A percentile compares a stretch with the other conserved stretches of the same genome.
phyloP scores from a whole-genome alignment of 2,113 vertebrate genomes.

The Anser brachyrhynchus region DNA sequence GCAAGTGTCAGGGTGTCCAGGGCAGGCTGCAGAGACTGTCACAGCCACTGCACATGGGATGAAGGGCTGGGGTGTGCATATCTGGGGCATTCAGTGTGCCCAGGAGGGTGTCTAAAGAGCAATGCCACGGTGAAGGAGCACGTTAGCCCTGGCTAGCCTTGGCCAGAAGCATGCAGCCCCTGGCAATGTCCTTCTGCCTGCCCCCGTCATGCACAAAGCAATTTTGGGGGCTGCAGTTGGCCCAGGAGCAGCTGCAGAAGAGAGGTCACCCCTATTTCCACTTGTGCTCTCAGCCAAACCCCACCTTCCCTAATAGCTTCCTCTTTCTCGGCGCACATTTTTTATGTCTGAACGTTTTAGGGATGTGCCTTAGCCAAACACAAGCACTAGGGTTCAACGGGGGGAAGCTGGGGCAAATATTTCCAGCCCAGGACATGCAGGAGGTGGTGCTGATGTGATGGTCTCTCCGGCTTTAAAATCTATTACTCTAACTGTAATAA shows the following conservation, averaged over 20 bases:
- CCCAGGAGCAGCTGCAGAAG: not conserved
- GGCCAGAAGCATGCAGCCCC: not conserved
- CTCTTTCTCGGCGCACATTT: not conserved
- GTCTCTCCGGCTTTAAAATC: not conserved
- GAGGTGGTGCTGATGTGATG: not conserved
- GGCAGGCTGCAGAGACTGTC: not conserved
- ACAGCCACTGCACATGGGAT: not conserved
- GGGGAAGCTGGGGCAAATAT: not conserved
- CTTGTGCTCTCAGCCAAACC: not conserved
- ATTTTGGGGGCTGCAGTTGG: not conserved
- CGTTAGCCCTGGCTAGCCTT: fast-evolving
- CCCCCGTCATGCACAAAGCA: not conserved
- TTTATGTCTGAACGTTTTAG: not conserved
- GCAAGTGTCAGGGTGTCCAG: not conserved
- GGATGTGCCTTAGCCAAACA: not conserved
- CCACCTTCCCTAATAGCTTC: not conserved
- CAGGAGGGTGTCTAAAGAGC: not conserved
- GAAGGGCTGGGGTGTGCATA: not conserved
- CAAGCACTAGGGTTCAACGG: not conserved
- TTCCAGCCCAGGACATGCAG: not conserved
- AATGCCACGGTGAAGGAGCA: not conserved
- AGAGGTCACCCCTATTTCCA: not conserved
- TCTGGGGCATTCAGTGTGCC: not conserved
- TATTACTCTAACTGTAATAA: not conserved
- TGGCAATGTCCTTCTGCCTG: not conserved